phyloP scores from a whole-genome alignment of 2,888 invertebrate genomes.

The Unio pictorum region DNA sequence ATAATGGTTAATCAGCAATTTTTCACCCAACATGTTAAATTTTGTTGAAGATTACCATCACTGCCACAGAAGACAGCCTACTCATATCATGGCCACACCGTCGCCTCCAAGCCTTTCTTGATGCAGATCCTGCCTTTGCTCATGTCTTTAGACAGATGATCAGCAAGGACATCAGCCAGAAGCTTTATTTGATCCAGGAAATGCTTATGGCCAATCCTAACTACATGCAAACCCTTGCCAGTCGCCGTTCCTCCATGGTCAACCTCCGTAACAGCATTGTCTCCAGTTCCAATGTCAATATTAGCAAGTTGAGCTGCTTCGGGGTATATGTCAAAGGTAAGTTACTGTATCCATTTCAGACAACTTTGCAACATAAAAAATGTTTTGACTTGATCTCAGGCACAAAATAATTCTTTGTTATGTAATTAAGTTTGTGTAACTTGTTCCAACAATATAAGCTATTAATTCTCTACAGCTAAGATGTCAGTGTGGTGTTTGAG shows the following conservation, averaged over 20 bases:
- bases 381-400: too few relatives aligned
- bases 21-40: not conserved
- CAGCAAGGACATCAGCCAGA: conserved; percentile 88
- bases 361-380: too few relatives aligned
- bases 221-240: conserved; percentile 37
- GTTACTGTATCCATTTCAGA: too few relatives aligned
- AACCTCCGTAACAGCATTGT: conserved; percentile 53
- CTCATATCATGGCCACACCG: conserved; percentile 86
- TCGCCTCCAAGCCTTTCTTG: conserved; percentile 82
- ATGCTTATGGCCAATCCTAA: conserved; percentile 44
- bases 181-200: conserved; percentile 77
- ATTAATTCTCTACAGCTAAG: too few relatives aligned
- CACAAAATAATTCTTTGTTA: too few relatives aligned
- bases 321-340: too few relatives aligned
- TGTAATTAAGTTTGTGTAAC: too few relatives aligned
- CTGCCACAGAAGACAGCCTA: conserved; percentile 84
- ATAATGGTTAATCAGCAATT: too few relatives aligned
- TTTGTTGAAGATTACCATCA: conserved; percentile 80
- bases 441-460: too few relatives aligned
- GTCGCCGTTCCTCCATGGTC: conserved; percentile 56
- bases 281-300: conserved; percentile 34
- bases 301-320: conserved; percentile 40
- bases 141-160: conserved; percentile 84
- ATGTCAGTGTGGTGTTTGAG: too few relatives aligned
- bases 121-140: conserved; percentile 82